These are phyloP conservation scores for Machimus atricapillus DNA, from an alignment of 2,888 invertebrate genomes.

Conservation along the genomic window DNA sequence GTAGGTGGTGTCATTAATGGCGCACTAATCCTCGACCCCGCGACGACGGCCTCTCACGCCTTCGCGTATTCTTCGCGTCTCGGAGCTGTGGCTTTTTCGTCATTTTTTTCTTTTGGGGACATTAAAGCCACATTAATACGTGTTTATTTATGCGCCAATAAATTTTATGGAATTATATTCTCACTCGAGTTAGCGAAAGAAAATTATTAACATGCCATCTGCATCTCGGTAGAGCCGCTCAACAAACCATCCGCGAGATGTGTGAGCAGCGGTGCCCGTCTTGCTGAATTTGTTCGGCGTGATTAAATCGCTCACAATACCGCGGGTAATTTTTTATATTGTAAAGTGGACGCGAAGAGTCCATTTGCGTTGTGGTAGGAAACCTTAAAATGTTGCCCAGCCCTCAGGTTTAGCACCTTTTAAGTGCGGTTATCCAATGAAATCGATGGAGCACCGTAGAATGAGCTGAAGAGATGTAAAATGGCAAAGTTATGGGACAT, in stretches of 20 bases:
- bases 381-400: neutral
- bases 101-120: neutral
- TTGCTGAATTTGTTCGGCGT: neutral
- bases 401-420: neutral
- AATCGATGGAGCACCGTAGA: neutral
- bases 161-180: slow-evolving; percentile 40
- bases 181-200: slow-evolving; percentile 5
- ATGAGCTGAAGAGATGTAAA: slow-evolving; percentile 17
- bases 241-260: neutral
- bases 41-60: neutral
- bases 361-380: neutral
- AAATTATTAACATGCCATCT: slow-evolving; percentile 14
- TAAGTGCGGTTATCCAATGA: neutral
- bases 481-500: slow-evolving; percentile 34
- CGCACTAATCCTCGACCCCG: slow-evolving; percentile 1
- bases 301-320: neutral
- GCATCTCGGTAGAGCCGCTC: neutral
- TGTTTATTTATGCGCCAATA: slow-evolving; percentile 42
- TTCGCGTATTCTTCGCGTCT: neutral
- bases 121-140: slow-evolving; percentile 34
- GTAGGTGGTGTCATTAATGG: slow-evolving; percentile 36
- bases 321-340: slow-evolving; percentile 1
- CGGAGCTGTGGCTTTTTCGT: neutral
- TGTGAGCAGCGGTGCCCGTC: neutral
- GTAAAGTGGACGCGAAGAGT: neutral